phyloP scores from a whole-genome alignment of 1,140 invertebrate species.

The Dendrolimus punctatus region DNA sequence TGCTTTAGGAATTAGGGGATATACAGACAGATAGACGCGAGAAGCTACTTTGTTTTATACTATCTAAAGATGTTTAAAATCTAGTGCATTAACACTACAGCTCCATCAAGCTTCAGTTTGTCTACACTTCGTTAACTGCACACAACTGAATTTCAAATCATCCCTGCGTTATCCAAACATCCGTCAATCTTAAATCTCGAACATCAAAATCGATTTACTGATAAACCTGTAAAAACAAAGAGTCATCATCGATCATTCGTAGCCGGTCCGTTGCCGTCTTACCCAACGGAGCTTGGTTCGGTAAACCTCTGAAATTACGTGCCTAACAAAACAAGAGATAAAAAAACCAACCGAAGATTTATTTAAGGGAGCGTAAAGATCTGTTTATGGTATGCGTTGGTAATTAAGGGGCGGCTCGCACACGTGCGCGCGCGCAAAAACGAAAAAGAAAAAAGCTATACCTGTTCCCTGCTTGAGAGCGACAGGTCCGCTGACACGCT shows the following conservation, averaged over 20 bases:
- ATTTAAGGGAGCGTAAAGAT: slow-evolving; percentile 71
- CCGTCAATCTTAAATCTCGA: slow-evolving; percentile 22
- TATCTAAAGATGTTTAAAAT: too few relatives aligned
- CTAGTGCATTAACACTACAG: too few relatives aligned
- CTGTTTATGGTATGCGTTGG: slow-evolving; percentile 70
- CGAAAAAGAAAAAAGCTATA: slow-evolving; percentile 55
- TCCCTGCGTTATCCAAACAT: slow-evolving; percentile 16
- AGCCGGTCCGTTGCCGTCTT: slow-evolving; percentile 23
- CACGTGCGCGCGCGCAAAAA: slow-evolving; percentile 63
- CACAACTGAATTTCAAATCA: background rate
- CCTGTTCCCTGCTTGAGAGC: slow-evolving; percentile 51
- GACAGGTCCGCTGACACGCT: slow-evolving; percentile 65
- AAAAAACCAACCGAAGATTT: slow-evolving; percentile 56
- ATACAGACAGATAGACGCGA: too few relatives aligned
- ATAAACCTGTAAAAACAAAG: slow-evolving; percentile 62
- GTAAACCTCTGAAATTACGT: slow-evolving; percentile 58
- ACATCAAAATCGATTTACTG: slow-evolving; percentile 28
- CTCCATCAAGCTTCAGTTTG: too few relatives aligned
- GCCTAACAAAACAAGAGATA: slow-evolving; percentile 65
- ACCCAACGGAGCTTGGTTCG: slow-evolving; percentile 19
- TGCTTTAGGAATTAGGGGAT: too few relatives aligned
- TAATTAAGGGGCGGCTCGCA: slow-evolving; percentile 64
- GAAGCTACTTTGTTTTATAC: too few relatives aligned
- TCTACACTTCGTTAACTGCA: too few relatives aligned
- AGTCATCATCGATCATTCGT: slow-evolving; percentile 52